A percentile compares a stretch with the other conserved stretches of the same genome.
Evolutionary conservation across 2,797 vertebrate species (phyloP).

Genomic region (Pagetopsis macropterus): DNA sequence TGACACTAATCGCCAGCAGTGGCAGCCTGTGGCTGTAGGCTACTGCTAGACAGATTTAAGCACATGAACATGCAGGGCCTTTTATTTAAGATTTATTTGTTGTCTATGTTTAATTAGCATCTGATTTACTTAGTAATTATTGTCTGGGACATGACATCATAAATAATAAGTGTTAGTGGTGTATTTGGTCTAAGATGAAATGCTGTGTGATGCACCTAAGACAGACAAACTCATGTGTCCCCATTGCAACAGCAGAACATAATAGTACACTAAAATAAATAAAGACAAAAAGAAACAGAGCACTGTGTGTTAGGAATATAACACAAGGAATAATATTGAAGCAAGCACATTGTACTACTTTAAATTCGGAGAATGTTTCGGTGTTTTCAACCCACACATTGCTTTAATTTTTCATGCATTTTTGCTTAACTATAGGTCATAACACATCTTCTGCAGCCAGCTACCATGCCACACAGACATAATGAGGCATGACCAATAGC

Average conservation of each 20-base stretch:
- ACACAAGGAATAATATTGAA: neutral
- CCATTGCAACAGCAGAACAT: neutral
- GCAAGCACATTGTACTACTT: neutral
- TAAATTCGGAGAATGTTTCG: neutral
- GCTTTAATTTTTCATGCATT: neutral
- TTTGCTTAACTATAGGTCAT: neutral
- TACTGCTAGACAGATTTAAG: neutral
- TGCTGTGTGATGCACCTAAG: neutral
- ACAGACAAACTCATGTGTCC: neutral
- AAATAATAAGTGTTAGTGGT: neutral
- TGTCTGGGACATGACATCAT: neutral
- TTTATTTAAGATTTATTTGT: neutral
- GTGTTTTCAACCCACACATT: neutral
- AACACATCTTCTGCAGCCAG: neutral
- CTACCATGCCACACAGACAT: neutral
- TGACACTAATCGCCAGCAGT: neutral
- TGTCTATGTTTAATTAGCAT: neutral
- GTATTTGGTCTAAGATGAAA: neutral
- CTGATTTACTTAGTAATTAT: neutral
- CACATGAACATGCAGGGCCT: neutral
- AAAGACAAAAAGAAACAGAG: neutral
- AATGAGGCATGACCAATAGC: constrained; percentile 1
- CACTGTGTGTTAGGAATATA: neutral
- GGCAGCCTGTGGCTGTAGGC: neutral
- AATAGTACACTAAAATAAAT: too few relatives aligned